These are phyloP conservation scores for Copidosoma aretas DNA, from an alignment of 2,888 invertebrate species.

Conservation along the genomic window DNA sequence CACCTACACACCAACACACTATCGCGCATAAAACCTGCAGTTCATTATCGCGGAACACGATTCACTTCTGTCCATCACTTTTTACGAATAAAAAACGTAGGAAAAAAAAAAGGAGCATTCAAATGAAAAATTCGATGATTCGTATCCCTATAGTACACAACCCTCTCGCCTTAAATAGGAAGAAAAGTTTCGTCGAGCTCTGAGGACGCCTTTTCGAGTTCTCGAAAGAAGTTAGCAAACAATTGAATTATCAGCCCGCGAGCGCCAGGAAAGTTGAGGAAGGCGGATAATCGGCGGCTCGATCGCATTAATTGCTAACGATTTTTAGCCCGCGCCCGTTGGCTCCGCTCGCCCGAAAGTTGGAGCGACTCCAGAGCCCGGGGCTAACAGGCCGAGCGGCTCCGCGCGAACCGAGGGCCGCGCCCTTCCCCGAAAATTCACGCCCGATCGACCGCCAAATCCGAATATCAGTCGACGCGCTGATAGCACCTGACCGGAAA, in stretches of 20 bases:
- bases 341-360: conserved; percentile 5
- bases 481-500: conserved; percentile 30
- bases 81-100: neutral
- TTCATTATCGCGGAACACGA: neutral
- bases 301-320: conserved; percentile 22
- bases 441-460: conserved; percentile 31
- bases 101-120: neutral
- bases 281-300: neutral
- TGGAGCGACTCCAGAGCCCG: conserved; percentile 26
- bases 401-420: conserved; percentile 32
- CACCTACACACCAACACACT: neutral
- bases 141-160: neutral
- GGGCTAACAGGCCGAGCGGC: neutral
- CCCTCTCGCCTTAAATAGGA: neutral
- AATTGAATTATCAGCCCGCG: conserved; percentile 11
- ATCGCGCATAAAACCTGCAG: neutral
- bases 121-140: too few species aligned
- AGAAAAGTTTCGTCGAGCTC: neutral
- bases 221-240: neutral
- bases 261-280: neutral
- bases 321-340: conserved; percentile 14
- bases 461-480: conserved; percentile 21
- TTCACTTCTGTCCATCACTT: neutral
- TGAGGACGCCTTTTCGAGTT: neutral
- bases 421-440: conserved; percentile 21